These are phyloP conservation scores for Microctenopoma lineatum DNA, from an alignment of 2,797 vertebrate species.

Conservation along the genomic window DNA sequence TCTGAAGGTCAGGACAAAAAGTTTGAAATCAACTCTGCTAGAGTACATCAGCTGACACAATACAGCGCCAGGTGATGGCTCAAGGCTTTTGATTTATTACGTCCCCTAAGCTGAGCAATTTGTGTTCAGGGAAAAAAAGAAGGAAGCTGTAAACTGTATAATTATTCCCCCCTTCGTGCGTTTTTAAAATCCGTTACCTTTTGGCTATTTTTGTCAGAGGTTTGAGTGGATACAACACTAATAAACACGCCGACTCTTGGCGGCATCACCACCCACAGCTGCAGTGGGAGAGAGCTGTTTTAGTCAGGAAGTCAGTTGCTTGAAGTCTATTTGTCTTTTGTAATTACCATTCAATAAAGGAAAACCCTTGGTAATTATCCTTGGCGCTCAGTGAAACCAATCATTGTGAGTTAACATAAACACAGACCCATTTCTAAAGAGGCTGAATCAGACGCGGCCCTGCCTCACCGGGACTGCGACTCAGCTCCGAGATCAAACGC, in stretches of 20 bases:
- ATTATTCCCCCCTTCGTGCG: constrained; percentile 50
- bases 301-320: constrained; percentile 70
- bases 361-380: constrained; percentile 76
- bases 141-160: constrained; percentile 47
- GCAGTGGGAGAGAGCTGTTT: constrained; percentile 58
- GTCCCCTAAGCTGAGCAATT: constrained; percentile 44
- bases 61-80: background rate
- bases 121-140: constrained; percentile 46
- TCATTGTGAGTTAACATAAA: constrained; percentile 73
- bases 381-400: constrained; percentile 61
- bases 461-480: constrained; percentile 9
- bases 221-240: constrained; percentile 49
- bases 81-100: constrained; percentile 64
- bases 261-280: constrained; percentile 61
- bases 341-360: constrained; percentile 79
- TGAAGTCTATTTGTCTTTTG: constrained; percentile 79
- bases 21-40: constrained; percentile 38
- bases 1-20: constrained; percentile 47
- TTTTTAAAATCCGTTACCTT: constrained; percentile 62
- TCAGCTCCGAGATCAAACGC: constrained; percentile 51
- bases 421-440: constrained; percentile 45
- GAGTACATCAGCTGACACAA: constrained; percentile 24
- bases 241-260: constrained; percentile 57
- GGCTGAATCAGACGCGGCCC: constrained; percentile 32
- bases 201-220: constrained; percentile 52